phyloP scores from a whole-genome alignment of 1,140 invertebrate genomes.

The Charaxes varanes region DNA sequence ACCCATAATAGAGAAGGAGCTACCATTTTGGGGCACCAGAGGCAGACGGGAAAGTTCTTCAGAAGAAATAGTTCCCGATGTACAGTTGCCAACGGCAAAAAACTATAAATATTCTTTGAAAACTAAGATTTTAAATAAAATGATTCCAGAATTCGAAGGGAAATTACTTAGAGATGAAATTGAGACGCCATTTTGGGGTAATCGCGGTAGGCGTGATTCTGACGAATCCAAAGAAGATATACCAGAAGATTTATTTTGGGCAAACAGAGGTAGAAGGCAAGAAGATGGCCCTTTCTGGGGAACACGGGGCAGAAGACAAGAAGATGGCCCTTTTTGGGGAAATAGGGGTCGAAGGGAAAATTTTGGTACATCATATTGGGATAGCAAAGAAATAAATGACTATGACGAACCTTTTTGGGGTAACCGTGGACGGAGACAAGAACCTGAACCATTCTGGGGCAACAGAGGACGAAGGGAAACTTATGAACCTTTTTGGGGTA shows the following conservation, averaged over 20 bases:
- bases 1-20: slow-evolving; percentile 25
- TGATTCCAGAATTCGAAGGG: slow-evolving; percentile 11
- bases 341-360: slow-evolving; percentile 42
- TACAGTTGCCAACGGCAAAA: slow-evolving; percentile 19
- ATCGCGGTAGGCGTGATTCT: slow-evolving; percentile 27
- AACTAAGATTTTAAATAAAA: slow-evolving; percentile 10
- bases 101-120: slow-evolving; percentile 15
- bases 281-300: slow-evolving; percentile 46
- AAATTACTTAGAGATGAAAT: slow-evolving; percentile 31
- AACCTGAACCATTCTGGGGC: slow-evolving; percentile 48
- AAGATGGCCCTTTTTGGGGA: slow-evolving; percentile 41
- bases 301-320: slow-evolving; percentile 29
- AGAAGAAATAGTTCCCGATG: slow-evolving; percentile 26
- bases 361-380: slow-evolving; percentile 31
- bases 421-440: slow-evolving; percentile 45
- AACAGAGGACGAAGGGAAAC: slow-evolving; percentile 38
- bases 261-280: slow-evolving; percentile 22
- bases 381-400: slow-evolving; percentile 33
- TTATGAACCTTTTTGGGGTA: slow-evolving; percentile 43
- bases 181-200: slow-evolving; percentile 44
- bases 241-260: slow-evolving; percentile 27
- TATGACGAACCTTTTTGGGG: slow-evolving; percentile 48
- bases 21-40: slow-evolving; percentile 53
- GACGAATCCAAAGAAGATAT: slow-evolving; percentile 18
- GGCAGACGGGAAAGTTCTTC: slow-evolving; percentile 44